These are phyloP conservation scores for Threskiornis aethiopicus DNA, from an alignment of 2,797 vertebrate genomes.

Conservation along the genomic window DNA sequence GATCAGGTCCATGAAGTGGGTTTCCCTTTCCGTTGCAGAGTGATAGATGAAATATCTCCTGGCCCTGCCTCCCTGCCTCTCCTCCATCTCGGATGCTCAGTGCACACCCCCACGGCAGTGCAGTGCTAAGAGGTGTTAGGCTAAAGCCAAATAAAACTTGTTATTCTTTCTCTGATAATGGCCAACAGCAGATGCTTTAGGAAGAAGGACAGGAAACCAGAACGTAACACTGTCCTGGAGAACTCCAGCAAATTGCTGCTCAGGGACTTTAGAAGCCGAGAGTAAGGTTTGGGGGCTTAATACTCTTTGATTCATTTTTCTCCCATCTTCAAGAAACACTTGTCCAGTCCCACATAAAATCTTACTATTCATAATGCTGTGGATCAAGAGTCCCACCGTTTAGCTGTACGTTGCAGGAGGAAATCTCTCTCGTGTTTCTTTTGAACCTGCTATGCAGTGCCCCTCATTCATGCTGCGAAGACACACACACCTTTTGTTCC, in stretches of 20 bases:
- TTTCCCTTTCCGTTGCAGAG: background rate
- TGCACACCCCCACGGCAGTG: background rate
- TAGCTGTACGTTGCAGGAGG: background rate
- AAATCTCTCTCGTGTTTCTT: background rate
- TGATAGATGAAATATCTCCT: background rate
- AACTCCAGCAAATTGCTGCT: background rate
- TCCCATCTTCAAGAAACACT: background rate
- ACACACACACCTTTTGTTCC: background rate
- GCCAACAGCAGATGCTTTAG: background rate
- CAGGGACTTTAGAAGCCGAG: background rate
- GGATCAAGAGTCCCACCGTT: background rate
- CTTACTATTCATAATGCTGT: background rate
- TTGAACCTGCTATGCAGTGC: background rate
- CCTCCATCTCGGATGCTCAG: fast-evolving
- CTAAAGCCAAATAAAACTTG: background rate
- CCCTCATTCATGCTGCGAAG: background rate
- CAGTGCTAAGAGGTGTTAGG: background rate
- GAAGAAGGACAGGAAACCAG: background rate
- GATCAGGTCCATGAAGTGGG: background rate
- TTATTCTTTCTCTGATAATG: background rate
- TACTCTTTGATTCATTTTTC: background rate
- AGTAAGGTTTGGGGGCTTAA: background rate
- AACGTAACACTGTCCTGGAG: background rate
- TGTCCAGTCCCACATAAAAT: background rate
- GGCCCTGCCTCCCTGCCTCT: background rate